Evolutionary conservation across 1,140 invertebrate species (phyloP).

Genomic region (Leguminivora glycinivorella): DNA sequence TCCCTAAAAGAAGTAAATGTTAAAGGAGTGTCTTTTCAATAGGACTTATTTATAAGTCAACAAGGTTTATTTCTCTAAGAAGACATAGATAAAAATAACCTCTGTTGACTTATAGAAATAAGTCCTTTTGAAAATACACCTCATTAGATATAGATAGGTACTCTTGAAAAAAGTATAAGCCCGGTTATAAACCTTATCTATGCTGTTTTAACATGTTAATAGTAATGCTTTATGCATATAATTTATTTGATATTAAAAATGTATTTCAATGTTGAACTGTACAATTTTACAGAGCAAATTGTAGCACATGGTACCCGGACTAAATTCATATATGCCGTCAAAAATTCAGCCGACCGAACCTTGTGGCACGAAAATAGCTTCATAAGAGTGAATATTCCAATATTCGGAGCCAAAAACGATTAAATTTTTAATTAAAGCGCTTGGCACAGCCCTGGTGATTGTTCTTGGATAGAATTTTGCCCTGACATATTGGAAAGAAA

Average conservation of each 20-base stretch:
- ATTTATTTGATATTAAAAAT: not conserved
- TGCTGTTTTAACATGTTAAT: no score
- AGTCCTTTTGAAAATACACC: no score
- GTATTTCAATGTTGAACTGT: not conserved
- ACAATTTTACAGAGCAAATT: not conserved
- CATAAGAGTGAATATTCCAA: conserved; percentile 20
- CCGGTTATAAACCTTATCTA: no score
- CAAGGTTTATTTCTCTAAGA: no score
- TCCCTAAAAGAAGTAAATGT: no score
- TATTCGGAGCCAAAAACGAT: conserved; percentile 11
- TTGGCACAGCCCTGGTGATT: conserved; percentile 23
- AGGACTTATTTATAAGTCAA: no score
- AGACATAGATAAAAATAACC: no score
- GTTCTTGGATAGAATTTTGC: conserved; percentile 14
- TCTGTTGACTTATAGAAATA: no score
- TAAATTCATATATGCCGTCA: not conserved
- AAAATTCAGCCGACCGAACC: not conserved
- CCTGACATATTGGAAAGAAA: not conserved
- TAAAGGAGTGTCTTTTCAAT: no score
- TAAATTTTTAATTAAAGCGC: conserved; percentile 26
- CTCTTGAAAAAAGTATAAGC: no score
- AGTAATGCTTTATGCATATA: not conserved
- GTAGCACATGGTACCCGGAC: not conserved
- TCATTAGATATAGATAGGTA: no score
- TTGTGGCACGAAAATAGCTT: not conserved